Conservation (phyloP, 2,888 invertebrate genomes). For the Plutella xylostella region DNA sequence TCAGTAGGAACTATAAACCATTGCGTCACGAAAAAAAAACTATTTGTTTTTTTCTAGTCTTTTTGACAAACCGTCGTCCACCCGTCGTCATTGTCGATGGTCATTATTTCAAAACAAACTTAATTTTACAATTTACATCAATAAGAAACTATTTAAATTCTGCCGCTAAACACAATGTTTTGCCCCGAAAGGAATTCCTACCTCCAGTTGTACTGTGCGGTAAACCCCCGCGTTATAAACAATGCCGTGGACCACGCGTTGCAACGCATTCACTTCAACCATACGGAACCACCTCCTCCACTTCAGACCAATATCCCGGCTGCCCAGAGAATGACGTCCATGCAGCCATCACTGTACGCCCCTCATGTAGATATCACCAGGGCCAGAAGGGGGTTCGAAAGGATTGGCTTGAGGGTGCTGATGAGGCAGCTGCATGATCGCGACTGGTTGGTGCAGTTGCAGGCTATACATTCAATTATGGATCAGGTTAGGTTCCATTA, state of each 20-base stretch:
- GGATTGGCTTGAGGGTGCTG: slow-evolving; percentile 39
- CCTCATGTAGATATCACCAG: slow-evolving; percentile 47
- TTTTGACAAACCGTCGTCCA: too few species aligned
- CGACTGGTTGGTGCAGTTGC: slow-evolving; percentile 38
- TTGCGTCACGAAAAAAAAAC: too few species aligned
- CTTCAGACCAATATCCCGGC: too few species aligned
- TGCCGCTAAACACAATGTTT: slow-evolving; percentile 37
- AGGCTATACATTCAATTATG: slow-evolving; percentile 48
- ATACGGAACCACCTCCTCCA: slow-evolving; percentile 31
- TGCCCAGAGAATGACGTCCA: slow-evolving; percentile 38
- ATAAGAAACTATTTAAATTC: background rate
- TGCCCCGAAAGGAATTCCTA: slow-evolving; percentile 53
- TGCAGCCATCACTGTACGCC: slow-evolving; percentile 49
- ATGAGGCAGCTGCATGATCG: slow-evolving; percentile 43
- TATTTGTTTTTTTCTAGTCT: too few species aligned
- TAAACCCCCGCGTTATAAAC: slow-evolving; percentile 50
- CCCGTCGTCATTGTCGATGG: too few species aligned
- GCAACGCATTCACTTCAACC: slow-evolving; percentile 30
- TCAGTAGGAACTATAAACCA: too few species aligned
- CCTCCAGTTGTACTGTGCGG: slow-evolving; percentile 44
- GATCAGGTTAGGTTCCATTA: slow-evolving; percentile 34
- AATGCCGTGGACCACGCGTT: slow-evolving; percentile 49
- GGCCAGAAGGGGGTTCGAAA: slow-evolving; percentile 42
- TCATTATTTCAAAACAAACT: too few species aligned
- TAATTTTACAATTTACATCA: too few species aligned